phyloP scores from a whole-genome alignment of 2,888 invertebrate species.

The Prosopocoilus inquinatus region DNA sequence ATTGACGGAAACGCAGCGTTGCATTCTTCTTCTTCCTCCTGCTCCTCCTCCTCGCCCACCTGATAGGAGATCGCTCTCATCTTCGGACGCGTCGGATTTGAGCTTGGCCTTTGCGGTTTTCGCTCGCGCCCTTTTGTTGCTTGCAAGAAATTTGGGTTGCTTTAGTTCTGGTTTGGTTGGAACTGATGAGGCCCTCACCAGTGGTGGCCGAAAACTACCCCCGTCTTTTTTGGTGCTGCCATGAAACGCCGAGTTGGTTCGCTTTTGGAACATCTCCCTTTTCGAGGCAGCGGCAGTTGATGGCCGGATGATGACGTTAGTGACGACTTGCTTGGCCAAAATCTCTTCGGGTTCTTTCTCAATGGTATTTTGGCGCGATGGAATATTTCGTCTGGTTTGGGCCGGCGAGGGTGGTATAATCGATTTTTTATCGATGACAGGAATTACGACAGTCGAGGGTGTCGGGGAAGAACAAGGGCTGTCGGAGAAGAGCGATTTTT shows the following conservation, averaged over 20 bases:
- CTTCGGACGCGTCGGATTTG: slow-evolving; percentile 2
- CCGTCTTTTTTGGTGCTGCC: slow-evolving; percentile 30
- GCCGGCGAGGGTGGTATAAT: background rate
- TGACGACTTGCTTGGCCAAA: background rate
- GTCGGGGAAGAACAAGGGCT: slow-evolving; percentile 15
- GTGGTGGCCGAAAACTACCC: slow-evolving; percentile 35
- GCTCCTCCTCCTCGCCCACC: background rate
- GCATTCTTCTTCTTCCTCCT: slow-evolving; percentile 17
- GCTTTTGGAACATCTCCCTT: slow-evolving; percentile 45
- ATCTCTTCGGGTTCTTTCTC: slow-evolving; percentile 4
- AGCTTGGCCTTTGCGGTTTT: slow-evolving; percentile 29
- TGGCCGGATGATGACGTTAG: slow-evolving; percentile 30
- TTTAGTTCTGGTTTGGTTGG: slow-evolving; percentile 33
- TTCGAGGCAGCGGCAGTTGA: slow-evolving; percentile 40
- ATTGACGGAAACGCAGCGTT: slow-evolving; percentile 35
- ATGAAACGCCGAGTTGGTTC: slow-evolving; percentile 45
- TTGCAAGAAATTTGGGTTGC: slow-evolving; percentile 39
- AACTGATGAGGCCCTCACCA: slow-evolving; percentile 43
- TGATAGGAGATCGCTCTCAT: slow-evolving; percentile 7
- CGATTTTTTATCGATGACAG: slow-evolving; percentile 34
- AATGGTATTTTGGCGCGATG: slow-evolving; percentile 1
- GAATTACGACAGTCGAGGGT: slow-evolving; percentile 36
- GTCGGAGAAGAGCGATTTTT: slow-evolving; percentile 18
- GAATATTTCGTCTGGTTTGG: slow-evolving; percentile 5
- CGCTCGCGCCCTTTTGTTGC: slow-evolving; percentile 32